Conservation (phyloP, 1,140 invertebrate species). For the Gryllus bimaculatus region DNA sequence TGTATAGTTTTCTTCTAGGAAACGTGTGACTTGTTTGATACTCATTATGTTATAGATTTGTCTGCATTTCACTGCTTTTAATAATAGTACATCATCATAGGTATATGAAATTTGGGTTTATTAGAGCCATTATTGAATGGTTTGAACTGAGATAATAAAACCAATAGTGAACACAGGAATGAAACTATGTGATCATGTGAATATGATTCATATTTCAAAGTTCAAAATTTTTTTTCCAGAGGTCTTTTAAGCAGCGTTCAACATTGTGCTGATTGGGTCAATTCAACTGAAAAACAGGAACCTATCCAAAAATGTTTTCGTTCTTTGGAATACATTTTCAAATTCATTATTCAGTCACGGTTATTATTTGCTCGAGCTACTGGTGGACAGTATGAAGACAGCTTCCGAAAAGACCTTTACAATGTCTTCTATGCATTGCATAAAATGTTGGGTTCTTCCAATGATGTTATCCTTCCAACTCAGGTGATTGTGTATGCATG, state of each 20-base stretch:
- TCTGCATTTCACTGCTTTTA: too few relatives aligned
- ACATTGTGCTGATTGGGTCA: slow-evolving; percentile 83
- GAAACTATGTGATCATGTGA: neutral
- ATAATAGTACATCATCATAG: too few relatives aligned
- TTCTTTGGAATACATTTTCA: slow-evolving; percentile 89
- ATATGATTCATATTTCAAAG: neutral
- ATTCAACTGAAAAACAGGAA: slow-evolving; percentile 72
- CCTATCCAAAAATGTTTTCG: slow-evolving; percentile 83
- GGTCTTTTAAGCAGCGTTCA: slow-evolving; percentile 80
- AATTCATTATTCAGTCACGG: slow-evolving; percentile 88
- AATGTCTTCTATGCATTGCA: slow-evolving; percentile 65
- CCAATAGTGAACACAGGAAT: neutral
- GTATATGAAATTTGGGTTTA: too few relatives aligned
- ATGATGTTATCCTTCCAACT: slow-evolving; percentile 63
- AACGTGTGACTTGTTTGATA: too few relatives aligned
- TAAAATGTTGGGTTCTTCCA: slow-evolving; percentile 58
- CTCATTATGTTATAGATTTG: too few relatives aligned
- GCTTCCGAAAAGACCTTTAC: slow-evolving; percentile 66
- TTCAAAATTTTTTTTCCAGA: slow-evolving; percentile 33
- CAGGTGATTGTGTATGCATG: slow-evolving; percentile 45
- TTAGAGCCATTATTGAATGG: neutral
- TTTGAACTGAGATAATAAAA: neutral
- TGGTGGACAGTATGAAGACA: slow-evolving; percentile 78
- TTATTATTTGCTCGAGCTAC: slow-evolving; percentile 79
- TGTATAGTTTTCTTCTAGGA: too few relatives aligned